A percentile compares a stretch with the other conserved stretches of the same genome.
Evolutionary conservation across 2,888 invertebrate species (phyloP).

Genomic region (Agrochola lychnidis): DNA sequence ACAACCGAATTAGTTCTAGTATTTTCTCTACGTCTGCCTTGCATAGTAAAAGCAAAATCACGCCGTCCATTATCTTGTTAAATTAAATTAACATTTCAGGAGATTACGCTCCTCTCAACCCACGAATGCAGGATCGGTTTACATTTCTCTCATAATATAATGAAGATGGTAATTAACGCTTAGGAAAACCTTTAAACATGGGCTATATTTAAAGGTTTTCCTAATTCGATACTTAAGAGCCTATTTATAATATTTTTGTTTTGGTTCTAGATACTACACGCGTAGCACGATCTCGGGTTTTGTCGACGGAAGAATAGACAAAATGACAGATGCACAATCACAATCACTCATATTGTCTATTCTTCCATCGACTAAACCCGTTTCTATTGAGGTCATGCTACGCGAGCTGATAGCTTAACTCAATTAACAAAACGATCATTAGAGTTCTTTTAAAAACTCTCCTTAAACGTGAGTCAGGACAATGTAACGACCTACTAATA

Average conservation of each 20-base stretch:
- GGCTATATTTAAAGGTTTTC: not conserved
- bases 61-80: slow-evolving; percentile 19
- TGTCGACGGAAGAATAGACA: too few species aligned
- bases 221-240: not conserved
- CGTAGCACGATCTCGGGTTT: too few species aligned
- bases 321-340: too few species aligned
- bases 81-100: slow-evolving; percentile 37
- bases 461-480: not conserved
- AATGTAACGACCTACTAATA: not conserved
- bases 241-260: not conserved
- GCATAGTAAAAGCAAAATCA: slow-evolving; percentile 9
- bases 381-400: too few species aligned
- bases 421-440: not conserved
- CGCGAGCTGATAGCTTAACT: not conserved
- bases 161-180: slow-evolving; percentile 16
- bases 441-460: not conserved
- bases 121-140: not conserved
- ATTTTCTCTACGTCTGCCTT: slow-evolving; percentile 13
- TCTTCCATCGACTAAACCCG: too few species aligned
- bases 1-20: not conserved
- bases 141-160: slow-evolving; percentile 16
- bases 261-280: not conserved
- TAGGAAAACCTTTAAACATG: not conserved
- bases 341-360: too few species aligned
- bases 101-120: slow-evolving; percentile 23